Evolutionary conservation across 2,888 invertebrate genomes (phyloP).

Genomic region (Drosophila anomalata): DNA sequence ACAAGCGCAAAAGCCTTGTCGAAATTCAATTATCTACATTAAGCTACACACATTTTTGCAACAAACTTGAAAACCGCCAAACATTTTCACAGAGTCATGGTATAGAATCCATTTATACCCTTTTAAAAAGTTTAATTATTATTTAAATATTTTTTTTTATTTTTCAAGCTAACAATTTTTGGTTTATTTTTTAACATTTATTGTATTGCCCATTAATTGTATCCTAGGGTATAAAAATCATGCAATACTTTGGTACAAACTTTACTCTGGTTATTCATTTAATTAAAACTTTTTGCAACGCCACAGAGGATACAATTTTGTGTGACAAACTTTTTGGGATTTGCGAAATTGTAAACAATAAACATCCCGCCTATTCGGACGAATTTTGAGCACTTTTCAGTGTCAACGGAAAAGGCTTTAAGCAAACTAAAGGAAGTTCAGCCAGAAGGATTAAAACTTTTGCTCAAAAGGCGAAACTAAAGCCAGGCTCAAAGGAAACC

Average conservation of each 20-base stretch:
- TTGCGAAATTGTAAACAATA: constrained; percentile 58
- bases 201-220: background rate
- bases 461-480: constrained; percentile 52
- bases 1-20: constrained; percentile 16
- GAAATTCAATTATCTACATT: constrained; percentile 40
- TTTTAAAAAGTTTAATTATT: background rate
- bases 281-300: constrained; percentile 39
- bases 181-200: background rate
- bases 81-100: background rate
- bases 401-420: constrained; percentile 57
- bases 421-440: constrained; percentile 59
- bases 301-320: constrained; percentile 6
- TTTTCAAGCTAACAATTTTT: background rate
- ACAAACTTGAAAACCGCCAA: background rate
- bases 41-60: constrained; percentile 17
- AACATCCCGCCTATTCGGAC: constrained; percentile 43
- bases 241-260: background rate
- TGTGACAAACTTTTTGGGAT: constrained; percentile 26
- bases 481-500: constrained; percentile 39
- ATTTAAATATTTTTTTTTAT: background rate
- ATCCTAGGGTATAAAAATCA: constrained; percentile 5
- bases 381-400: constrained; percentile 58
- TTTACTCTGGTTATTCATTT: constrained; percentile 24
- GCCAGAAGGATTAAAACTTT: constrained; percentile 71
- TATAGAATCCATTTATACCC: background rate